Base-by-base conservation (phyloP, 2,113 vertebrate species). In the Cacatua alba region DNA sequence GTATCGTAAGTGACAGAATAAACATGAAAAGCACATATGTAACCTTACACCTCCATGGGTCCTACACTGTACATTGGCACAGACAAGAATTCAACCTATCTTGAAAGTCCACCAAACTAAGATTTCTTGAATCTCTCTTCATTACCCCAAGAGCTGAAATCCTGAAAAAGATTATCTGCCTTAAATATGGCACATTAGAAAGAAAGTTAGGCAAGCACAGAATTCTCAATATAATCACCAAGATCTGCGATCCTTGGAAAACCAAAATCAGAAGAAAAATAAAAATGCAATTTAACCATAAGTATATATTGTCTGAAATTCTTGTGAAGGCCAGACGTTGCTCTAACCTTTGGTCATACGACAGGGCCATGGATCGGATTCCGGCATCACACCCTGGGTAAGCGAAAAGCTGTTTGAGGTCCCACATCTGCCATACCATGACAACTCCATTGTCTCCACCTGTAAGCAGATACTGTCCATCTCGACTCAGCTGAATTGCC, bases 331-430 rank as follows among this genome's bases (percentile, higher is more conserved):
- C 13, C 53, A 52, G 46, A 18, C 11, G n/a, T 23, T 18, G n/a
- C 14, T 39, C 60, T 98, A 97, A 99, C 99, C 99, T 99, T 98
- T 99, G 99, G 98, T 99, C 99, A 51, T 98, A 98, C 1, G 99
- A 99, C 85, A 99, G 98, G 69, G 99, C 99, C 99, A 99, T 99
- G 72, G 99, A 99, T 79, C 99, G 99, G 97, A 99, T 99, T 10
- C 99, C 99, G 17, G 99, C 99, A 29, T 99, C 99, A 11, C 99
- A 99, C 49, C 99, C 99, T 0, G 99, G 99, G 86, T 99, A 99
- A 60, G 99, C 97, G 95, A 99, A 99, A 67, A 99, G 99, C 94
- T 98, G 97, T 84, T 98, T 99, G 96, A 99, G 98, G 97, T 99
- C 97, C 59, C 98, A 98, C 86, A 98, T 97, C 97, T 99, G 99